These are phyloP conservation scores for Caenorhabditis uteleia DNA, from an alignment of 2,888 invertebrate species.

Conservation along the genomic window DNA sequence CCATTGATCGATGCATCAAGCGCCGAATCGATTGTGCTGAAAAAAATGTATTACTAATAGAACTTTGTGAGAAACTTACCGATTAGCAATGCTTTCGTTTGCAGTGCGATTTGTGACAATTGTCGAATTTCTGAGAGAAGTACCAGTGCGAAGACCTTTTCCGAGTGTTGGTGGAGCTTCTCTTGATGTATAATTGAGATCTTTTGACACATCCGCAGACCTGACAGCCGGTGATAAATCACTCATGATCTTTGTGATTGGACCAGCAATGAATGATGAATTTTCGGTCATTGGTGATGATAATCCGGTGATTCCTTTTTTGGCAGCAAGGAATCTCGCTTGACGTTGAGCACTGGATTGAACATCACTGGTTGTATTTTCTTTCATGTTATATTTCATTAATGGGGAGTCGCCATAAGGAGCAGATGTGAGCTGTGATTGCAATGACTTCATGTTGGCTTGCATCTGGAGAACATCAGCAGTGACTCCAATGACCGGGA, in stretches of 20 bases:
- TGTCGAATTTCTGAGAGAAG: neutral
- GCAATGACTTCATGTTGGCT: conserved; percentile 78
- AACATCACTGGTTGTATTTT: neutral
- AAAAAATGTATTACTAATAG: neutral
- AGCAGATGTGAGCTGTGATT: conserved; percentile 76
- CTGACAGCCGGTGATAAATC: conserved; percentile 32
- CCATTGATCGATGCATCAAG: conserved; percentile 39
- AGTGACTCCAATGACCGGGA: conserved; percentile 55
- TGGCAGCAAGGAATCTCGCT: conserved; percentile 44
- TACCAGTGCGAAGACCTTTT: conserved; percentile 39
- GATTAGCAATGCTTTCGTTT: neutral
- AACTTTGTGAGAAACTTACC: neutral
- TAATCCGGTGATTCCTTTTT: conserved; percentile 11
- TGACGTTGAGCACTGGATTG: conserved; percentile 45
- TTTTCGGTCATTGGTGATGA: conserved; percentile 8
- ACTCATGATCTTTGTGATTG: conserved; percentile 35
- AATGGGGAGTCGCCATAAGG: conserved; percentile 88
- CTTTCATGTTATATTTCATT: conserved; percentile 25
- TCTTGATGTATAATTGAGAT: conserved; percentile 49
- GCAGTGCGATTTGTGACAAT: neutral
- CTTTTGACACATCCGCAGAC: conserved; percentile 20
- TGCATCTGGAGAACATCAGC: conserved; percentile 54
- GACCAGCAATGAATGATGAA: conserved; percentile 26
- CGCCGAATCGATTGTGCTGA: conserved; percentile 44
- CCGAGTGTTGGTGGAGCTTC: conserved; percentile 51